Percentiles rank a stretch among this genome's conserved stretches.
Evolutionary conservation across 53 echinoderm and acorn worm species (phyloP).

Genomic region (Actinopyga echinites): DNA sequence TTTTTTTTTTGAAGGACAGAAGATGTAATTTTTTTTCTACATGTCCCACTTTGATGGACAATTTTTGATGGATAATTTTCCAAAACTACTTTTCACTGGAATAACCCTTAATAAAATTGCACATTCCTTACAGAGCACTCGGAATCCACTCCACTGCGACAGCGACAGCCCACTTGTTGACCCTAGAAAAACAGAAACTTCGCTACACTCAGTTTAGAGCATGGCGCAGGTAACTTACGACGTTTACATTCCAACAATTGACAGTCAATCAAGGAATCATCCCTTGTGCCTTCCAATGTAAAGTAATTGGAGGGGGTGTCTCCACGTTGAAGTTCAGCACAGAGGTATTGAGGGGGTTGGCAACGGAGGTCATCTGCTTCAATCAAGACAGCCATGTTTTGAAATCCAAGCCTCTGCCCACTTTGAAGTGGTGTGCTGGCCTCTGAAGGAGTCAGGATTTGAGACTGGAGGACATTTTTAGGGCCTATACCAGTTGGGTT

Average conservation of each 20-base stretch:
- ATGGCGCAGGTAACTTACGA: conserved; percentile 60
- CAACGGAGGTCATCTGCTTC: conserved; percentile 66
- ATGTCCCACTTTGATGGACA: too few relatives aligned
- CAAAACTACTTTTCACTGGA: neutral
- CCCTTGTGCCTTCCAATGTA: conserved; percentile 63
- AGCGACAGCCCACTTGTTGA: neutral
- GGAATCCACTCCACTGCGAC: too few relatives aligned
- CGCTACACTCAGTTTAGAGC: conserved; percentile 14
- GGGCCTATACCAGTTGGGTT: conserved; percentile 54
- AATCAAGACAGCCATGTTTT: conserved; percentile 68
- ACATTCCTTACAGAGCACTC: neutral
- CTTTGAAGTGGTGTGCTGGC: conserved; percentile 56
- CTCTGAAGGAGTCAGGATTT: conserved; percentile 65
- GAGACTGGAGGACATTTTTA: conserved; percentile 51
- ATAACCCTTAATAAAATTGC: neutral
- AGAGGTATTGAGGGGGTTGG: conserved; percentile 60
- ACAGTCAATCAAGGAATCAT: conserved; percentile 65
- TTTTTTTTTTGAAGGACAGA: neutral
- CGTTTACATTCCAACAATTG: conserved; percentile 71
- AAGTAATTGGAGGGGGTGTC: conserved; percentile 51
- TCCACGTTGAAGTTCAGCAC: conserved; percentile 58
- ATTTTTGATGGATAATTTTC: too few relatives aligned
- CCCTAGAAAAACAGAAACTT: conserved; percentile 7
- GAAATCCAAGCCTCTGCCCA: conserved; percentile 68
- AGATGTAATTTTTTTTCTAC: neutral